Evolutionary conservation across 2,113 vertebrate genomes (phyloP), one percentile per base, ranked within the genome.

Genomic region (Dipodomys spectabilis): DNA sequence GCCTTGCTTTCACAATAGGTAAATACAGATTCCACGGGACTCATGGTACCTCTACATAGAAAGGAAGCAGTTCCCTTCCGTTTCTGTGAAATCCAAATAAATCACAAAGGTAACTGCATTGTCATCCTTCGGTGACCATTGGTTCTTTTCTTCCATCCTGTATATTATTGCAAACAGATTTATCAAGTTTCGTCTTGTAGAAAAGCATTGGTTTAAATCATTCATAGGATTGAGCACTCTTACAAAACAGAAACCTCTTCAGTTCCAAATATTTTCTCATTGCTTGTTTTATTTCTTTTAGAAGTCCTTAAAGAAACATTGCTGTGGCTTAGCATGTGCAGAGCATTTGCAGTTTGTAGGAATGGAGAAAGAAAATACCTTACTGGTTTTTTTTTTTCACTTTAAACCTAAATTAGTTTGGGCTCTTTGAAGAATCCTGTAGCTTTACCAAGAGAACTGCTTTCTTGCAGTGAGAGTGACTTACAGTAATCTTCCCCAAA

Each of bases 351-450:
- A 88, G 90, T 90, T 95, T 91, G 95, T 87, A 92, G 93, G 45
- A 87, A 82, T 35, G 25, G 39, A 65, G 82, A 81, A 82, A 91
- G 82, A 67, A 87, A 78, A 83, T 39, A 45, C 39, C 39, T 71
- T 95, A 60, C 68, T 90, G 2, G 35, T 39, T 39, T 39, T 39
- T 39, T 89, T 86, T 77, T 86, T 89, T 87, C 39, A 86, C 94
- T 96, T 97, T 87, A 97, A 93, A 71, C 85, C 72, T 95, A 94
- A 96, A 74, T 98, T 97, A 96, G 96, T 97, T 94, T 77, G 13
- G 91, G 57, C 1, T 13, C 95, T 96, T 97, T 95, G 90, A 96
- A 97, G 91, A 97, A 73, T 75, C 22, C 1, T 86, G 80, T 93
- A 88, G 64, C 73, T 97, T 96, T 94, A 95, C 93, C 81, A 95